phyloP scores from a whole-genome alignment of 2,113 vertebrate genomes.

The Cinclus mexicanus region DNA sequence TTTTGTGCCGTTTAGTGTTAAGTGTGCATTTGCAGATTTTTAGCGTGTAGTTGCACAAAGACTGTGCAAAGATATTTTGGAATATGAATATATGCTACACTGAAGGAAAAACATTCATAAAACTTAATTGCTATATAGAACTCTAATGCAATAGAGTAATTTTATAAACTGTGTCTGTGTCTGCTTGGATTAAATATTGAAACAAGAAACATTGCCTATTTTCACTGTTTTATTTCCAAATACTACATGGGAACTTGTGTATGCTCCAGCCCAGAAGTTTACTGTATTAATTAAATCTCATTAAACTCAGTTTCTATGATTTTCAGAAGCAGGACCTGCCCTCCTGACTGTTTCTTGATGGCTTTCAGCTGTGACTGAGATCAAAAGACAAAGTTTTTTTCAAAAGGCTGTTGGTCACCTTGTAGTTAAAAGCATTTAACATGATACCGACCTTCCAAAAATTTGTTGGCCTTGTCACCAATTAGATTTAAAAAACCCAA shows the following conservation, averaged over 20 bases:
- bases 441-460: not conserved
- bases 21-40: slow-evolving; percentile 76
- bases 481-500: not conserved
- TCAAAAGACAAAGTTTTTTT: not conserved
- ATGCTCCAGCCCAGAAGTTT: not conserved
- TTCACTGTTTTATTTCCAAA: slow-evolving; percentile 36
- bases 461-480: not conserved
- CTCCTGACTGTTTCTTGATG: not conserved
- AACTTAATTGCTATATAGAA: slow-evolving; percentile 68
- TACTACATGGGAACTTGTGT: not conserved
- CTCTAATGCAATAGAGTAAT: slow-evolving; percentile 77
- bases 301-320: not conserved
- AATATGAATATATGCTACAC: slow-evolving; percentile 67
- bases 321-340: not conserved
- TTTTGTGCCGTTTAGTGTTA: slow-evolving; percentile 74
- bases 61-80: slow-evolving; percentile 74
- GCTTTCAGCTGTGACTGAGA: not conserved
- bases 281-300: not conserved
- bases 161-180: slow-evolving; percentile 69
- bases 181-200: slow-evolving; percentile 64
- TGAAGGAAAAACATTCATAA: slow-evolving; percentile 67
- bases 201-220: slow-evolving; percentile 27
- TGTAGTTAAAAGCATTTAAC: not conserved
- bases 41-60: slow-evolving; percentile 74
- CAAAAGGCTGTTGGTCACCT: not conserved